A percentile compares a stretch with the other conserved stretches of the same genome.
Conservation (phyloP, 2,113 vertebrate species). For the Brachyistius frenatus region DNA sequence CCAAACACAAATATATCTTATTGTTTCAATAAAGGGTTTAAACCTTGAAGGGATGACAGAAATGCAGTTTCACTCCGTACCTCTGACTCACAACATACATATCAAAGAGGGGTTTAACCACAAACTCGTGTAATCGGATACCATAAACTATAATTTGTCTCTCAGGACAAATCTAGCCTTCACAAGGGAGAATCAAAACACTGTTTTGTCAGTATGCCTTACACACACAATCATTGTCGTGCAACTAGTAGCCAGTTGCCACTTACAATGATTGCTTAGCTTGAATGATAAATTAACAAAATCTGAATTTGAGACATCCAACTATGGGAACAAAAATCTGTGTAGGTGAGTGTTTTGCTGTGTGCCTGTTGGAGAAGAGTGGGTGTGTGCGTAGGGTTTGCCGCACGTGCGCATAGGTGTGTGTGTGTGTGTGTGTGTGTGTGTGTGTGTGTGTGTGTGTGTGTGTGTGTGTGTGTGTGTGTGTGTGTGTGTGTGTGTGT, state of each 20-base stretch:
- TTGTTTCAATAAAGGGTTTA: neutral
- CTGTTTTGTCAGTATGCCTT: slow-evolving; percentile 8
- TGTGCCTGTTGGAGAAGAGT: slow-evolving; percentile 20
- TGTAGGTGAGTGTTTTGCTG: slow-evolving; percentile 43
- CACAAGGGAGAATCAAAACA: slow-evolving; percentile 34
- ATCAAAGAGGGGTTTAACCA: neutral
- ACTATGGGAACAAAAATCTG: slow-evolving; percentile 4
- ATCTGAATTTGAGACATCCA: slow-evolving; percentile 27
- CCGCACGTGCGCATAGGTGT: neutral
- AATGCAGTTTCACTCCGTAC: neutral
- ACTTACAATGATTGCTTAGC: slow-evolving; percentile 10
- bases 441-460: neutral
- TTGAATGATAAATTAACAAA: slow-evolving; percentile 32
- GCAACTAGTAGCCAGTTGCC: slow-evolving; percentile 1
- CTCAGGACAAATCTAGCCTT: slow-evolving; percentile 31
- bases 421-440: neutral
- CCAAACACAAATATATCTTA: slow-evolving; percentile 12
- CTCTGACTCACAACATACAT: slow-evolving; percentile 1
- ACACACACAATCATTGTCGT: slow-evolving; percentile 12
- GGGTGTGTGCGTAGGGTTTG: neutral
- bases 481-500: neutral
- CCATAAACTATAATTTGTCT: slow-evolving; percentile 39
- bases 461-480: slow-evolving; percentile 18
- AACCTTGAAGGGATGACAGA: slow-evolving; percentile 3
- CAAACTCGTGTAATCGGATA: slow-evolving; percentile 28